Evolutionary conservation across 2,797 vertebrate species (phyloP), one percentile per base, ranked within the genome.

Genomic region (Myotis pilosus): DNA sequence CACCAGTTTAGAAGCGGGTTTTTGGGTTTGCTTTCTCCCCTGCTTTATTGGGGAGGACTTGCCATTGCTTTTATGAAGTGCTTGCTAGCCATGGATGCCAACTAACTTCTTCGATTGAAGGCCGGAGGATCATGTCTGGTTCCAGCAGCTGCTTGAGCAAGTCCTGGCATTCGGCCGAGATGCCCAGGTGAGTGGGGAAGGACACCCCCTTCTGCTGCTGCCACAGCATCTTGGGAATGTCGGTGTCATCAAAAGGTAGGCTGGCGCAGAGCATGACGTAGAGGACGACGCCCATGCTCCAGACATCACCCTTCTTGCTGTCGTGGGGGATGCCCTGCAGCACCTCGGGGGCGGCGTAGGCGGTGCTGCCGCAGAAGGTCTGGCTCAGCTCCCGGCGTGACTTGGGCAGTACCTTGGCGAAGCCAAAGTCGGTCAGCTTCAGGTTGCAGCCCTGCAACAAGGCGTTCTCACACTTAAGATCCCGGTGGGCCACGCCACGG

Each of bases 361-460:
- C 98, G 0, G 97, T 97, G 97, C 98, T 98, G 91, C 98, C 98
- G 0, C 98, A 98, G 94, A 98, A 98, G 11, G 98, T 98, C 89
- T 97, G 96, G 96, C 98, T 98, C 92, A 98, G 97, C 76, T 98
- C 98, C 75, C n/a, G 68, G 62, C 47, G 4, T 3, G 94, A 97
- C 55, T 95, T 87, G 68, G 98, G 97, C 60, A 98, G 85, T 90
- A 89, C 88, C 91, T 98, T 98, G 85, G 98, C 97, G 0, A 98
- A 98, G 75, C 98, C 98, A 62, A 98, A 98, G 95, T 98, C 98
- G 0, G 98, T 97, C 94, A 98, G 96, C 96, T 98, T 98, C 83
- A 98, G 94, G 92, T 97, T 98, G 83, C 69, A 96, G 57, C 98
- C 98, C 89, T 98, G 98, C 94, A 98, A 89, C 92, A 98, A 96